phyloP scores from a whole-genome alignment of 2,888 invertebrate species.

The Polyommatus icarus region DNA sequence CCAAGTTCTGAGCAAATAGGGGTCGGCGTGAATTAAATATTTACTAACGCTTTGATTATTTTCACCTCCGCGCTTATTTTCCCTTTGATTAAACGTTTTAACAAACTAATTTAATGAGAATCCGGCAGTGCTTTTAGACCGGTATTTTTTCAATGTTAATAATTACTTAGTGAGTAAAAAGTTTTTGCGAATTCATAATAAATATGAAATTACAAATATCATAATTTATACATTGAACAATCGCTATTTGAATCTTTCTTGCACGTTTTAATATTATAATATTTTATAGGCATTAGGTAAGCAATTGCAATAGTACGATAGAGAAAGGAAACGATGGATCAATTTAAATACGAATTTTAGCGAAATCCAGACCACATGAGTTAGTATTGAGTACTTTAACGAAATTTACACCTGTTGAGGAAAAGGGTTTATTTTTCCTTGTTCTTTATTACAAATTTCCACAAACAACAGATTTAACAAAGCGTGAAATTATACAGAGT shows the following conservation, averaged over 20 bases:
- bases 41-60: constrained; percentile 1
- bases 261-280: too few species aligned
- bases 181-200: too few species aligned
- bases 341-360: too few species aligned
- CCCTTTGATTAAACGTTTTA: neutral
- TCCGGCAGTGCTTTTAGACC: neutral
- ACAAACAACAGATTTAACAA: neutral
- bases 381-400: too few species aligned
- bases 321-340: too few species aligned
- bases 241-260: too few species aligned
- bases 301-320: too few species aligned
- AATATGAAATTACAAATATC: too few species aligned
- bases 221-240: too few species aligned
- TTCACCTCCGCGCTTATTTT: neutral
- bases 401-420: neutral
- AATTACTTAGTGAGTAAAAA: too few species aligned
- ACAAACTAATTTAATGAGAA: neutral
- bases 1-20: constrained; percentile 4
- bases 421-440: neutral
- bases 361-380: too few species aligned
- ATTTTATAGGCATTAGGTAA: too few species aligned
- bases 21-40: neutral
- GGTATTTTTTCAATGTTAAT: neutral
- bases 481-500: neutral
- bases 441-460: neutral